Base-by-base conservation (phyloP, 1,140 invertebrate species). In the Trypoxylus dichotomus region DNA sequence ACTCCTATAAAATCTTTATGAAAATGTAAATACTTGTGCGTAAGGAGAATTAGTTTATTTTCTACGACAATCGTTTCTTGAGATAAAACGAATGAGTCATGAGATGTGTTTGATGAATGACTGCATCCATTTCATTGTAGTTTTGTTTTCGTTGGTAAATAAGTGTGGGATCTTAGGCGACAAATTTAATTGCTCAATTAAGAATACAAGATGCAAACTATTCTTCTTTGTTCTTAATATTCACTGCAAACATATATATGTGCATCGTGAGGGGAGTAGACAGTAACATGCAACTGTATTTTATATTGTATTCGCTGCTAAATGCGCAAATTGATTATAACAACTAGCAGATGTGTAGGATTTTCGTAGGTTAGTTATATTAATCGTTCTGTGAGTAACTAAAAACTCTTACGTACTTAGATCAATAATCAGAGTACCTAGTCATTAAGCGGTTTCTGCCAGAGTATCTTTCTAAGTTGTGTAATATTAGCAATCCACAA, bases 21-120 rank as follows among this genome's bases (percentile, higher is more conserved):
- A 68, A 68, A 74, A 74, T 74, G 72, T n/a, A 74, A 74, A 74
- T 74, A 11, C 41, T 0, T 74, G 32, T 29, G 29, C 37, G 37
- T 11, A 8, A 19, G 3, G 72, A 11, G 2, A 32, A 32, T 74
- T 74, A 29, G 15, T 15, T 74, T 15, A 13, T 37, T 71, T 71
- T 25, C 25, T 19, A 25, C 72, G 32, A 74, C 5, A 74, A 27
- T 6, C 19, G 21, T 27, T 71, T 71, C 13, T 27, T 74, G 41
- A 74, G 41, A 19, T 54, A 54, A 74, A 1, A 21, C 37, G 24
- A 27, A 37, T 37, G 32, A 37, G 32, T 37, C 32, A 37, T 8
- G 10, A 37, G 32, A 37, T 37, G 7, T 68, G 27, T 29, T 68
- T 68, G 60, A 68, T 24, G 60, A 68, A 68, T 68, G 24, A 68